Conservation (phyloP, 2,113 vertebrate species). For the Butastur rufipennis region DNA sequence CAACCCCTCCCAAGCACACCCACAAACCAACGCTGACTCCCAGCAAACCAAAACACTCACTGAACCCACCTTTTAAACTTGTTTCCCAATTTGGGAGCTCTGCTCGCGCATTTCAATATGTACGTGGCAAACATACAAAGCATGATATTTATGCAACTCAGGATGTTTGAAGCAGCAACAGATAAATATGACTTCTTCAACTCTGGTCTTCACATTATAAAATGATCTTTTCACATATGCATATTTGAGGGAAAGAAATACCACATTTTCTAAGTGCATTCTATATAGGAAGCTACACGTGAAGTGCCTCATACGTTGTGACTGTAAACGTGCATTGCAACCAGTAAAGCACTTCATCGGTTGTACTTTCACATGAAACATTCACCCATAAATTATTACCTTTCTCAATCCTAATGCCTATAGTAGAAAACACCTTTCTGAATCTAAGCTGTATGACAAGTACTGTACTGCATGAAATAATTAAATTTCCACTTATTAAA, state of each 20-base stretch:
- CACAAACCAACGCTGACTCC: not conserved
- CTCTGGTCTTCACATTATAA: not conserved
- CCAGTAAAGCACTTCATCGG: not conserved
- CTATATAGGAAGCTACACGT: not conserved
- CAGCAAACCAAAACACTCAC: not conserved
- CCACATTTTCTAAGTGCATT: fast-evolving
- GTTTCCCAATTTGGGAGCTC: not conserved
- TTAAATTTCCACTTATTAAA: not conserved
- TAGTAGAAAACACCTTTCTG: not conserved
- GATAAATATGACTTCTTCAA: not conserved
- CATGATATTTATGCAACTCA: not conserved
- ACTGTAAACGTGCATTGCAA: not conserved
- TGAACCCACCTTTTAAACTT: not conserved
- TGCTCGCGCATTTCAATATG: fast-evolving
- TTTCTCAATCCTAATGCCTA: not conserved
- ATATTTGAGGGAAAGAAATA: not conserved
- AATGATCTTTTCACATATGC: not conserved
- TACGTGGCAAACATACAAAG: not conserved
- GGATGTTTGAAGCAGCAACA: not conserved
- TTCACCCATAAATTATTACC: not conserved
- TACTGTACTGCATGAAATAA: not conserved
- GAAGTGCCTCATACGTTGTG: not conserved
- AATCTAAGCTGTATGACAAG: not conserved
- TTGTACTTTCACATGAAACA: not conserved
- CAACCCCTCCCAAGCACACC: not conserved